Evolutionary conservation across 23 tunicate genomes (phyloP), one percentile per base, ranked within the genome.

Genomic region (Halocynthia aurantium): DNA sequence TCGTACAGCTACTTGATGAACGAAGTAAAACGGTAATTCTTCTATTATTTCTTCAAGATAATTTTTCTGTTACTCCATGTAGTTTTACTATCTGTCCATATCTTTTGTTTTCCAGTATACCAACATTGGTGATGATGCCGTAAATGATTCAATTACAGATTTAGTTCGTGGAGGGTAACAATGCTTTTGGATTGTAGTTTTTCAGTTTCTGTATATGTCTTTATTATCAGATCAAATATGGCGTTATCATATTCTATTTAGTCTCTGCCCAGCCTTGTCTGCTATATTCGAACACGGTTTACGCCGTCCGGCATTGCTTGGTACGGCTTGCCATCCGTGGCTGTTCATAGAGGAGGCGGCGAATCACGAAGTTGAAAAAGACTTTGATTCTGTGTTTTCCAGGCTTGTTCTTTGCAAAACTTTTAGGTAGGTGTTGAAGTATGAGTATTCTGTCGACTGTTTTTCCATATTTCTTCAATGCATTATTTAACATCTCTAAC

Each of bases 281-380:
- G 97, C 86, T 7, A 85, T 90, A 77, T 90, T 90, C 57, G 90
- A 90, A 64, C 89, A 90, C 66, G 97, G 97, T 8, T 52, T 90
- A 63, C 75, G 84, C 12, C 83, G 86, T 40, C 86, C 97, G 7
- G 80, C 85, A 73, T 53, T 90, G 80, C 84, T 90, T 2, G 97
- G 97, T 8, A 84, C 73, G 52, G 81, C 84, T 49, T 90, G 97
- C 70, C 97, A 90, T 65, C 84, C 90, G 5, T 90, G 97, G 97
- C 90, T 85, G 62, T 90, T 90, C 69, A 85, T 90, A 53, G 97
- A 90, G 77, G 97, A 90, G 73, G 90, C 97, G 50, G 86, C 97
- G 10, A 67, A 77, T 5, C 83, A 84, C 66, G 97, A 90, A 77
- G 86, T 90, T 50, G 85, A 90, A 65, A 90, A 90, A 61, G 97